phyloP scores from a whole-genome alignment of 2,888 invertebrate genomes.

The Carabus problematicus region DNA sequence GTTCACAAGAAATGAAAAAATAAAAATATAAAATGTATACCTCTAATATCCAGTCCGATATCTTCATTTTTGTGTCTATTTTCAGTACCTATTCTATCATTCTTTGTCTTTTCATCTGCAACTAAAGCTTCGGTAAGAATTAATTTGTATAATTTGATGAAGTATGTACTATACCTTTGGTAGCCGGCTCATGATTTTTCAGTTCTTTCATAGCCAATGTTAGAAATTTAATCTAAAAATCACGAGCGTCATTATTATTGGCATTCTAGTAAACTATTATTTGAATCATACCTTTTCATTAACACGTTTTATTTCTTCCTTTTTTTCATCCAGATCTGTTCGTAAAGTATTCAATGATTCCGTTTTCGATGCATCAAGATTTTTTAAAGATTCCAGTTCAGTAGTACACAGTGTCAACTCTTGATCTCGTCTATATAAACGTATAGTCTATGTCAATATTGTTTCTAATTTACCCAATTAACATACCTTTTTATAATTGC shows the following conservation, averaged over 20 bases:
- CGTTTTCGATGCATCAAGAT: constrained; percentile 30
- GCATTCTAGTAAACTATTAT: not conserved
- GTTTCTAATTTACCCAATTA: too few relatives aligned
- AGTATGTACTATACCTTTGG: not conserved
- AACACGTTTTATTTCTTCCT: constrained; percentile 35
- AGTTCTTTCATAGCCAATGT: not conserved
- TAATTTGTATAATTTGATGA: not conserved
- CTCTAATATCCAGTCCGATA: not conserved
- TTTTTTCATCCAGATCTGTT: constrained; percentile 34
- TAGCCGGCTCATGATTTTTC: not conserved
- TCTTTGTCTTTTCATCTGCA: not conserved
- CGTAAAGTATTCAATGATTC: constrained; percentile 30
- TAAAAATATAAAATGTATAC: not conserved
- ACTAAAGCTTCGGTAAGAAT: not conserved
- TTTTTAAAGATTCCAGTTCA: constrained; percentile 33
- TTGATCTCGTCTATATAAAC: constrained; percentile 24
- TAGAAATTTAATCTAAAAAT: constrained; percentile 2
- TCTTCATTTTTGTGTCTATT: constrained; percentile 4
- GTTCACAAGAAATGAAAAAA: not conserved
- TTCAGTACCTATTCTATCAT: not conserved
- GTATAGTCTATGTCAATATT: not conserved
- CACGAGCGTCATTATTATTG: not conserved
- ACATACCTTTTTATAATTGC: constrained; percentile 15
- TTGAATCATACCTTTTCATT: constrained; percentile 24
- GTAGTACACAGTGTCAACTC: constrained; percentile 33